These are phyloP conservation scores for Aythya fuligula DNA, from an alignment of 2,797 vertebrate genomes.

Conservation along the genomic window DNA sequence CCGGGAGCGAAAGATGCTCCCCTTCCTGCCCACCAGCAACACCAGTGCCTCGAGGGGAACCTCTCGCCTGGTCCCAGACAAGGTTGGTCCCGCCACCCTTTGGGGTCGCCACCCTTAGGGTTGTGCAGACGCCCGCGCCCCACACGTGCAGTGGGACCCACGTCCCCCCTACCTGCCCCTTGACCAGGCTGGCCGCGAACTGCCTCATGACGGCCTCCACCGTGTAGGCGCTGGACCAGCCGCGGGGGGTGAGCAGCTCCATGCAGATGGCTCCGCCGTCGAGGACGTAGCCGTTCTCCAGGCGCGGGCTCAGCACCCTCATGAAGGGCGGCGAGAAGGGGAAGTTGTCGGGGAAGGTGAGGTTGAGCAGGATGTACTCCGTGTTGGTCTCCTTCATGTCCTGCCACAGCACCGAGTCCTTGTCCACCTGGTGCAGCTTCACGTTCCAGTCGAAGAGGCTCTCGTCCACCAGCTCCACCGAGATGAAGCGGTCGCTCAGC, in stretches of 20 bases:
- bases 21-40: not conserved
- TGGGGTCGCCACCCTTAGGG: not conserved
- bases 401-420: conserved; percentile 99
- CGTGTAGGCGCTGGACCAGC: conserved; percentile 99
- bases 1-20: no score
- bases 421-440: conserved; percentile 99
- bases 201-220: conserved; percentile 99
- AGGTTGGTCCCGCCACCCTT: not conserved
- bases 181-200: conserved; percentile 98
- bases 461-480: conserved; percentile 98
- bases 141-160: accelerated
- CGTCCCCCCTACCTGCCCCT: conserved; percentile 93
- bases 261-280: conserved; percentile 99
- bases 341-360: conserved; percentile 99
- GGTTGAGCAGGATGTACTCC: conserved; percentile 97
- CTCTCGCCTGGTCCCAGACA: not conserved
- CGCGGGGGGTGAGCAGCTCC: conserved; percentile 98
- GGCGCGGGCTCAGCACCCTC: conserved; percentile 95
- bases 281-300: conserved; percentile 99
- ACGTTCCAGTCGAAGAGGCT: conserved; percentile 99
- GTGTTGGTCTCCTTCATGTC: conserved; percentile 99
- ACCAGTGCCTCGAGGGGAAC: not conserved
- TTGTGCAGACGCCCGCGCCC: accelerated
- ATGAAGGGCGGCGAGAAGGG: conserved; percentile 99
- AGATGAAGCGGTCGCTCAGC: conserved; percentile 97